A percentile compares a stretch with the other conserved stretches of the same genome.
Conservation (phyloP, 2,797 vertebrate species). For the Eleutherodactylus coqui region DNA sequence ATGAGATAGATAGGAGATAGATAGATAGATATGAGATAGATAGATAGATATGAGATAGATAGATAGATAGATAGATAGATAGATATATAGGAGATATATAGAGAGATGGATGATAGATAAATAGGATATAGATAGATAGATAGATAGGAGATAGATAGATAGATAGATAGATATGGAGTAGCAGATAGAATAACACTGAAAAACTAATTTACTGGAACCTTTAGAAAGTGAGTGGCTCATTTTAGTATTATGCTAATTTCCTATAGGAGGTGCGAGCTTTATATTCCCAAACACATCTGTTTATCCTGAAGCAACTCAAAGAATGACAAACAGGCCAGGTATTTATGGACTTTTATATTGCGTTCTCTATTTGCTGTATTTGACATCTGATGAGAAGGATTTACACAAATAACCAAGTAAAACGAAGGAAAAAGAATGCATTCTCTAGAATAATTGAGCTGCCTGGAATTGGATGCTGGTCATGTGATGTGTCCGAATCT, state of each 20-base stretch:
- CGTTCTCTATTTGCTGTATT: background rate
- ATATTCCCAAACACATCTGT: conserved; percentile 86
- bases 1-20: conserved; percentile 3
- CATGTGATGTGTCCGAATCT: background rate
- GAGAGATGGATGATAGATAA: background rate
- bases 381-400: background rate
- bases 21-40: conserved; percentile 2
- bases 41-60: background rate
- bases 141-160: background rate
- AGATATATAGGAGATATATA: too few species aligned
- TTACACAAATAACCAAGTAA: background rate
- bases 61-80: conserved; percentile 2
- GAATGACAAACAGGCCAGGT: conserved; percentile 85
- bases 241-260: conserved; percentile 62
- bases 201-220: background rate
- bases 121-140: background rate
- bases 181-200: background rate
- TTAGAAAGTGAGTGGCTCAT: background rate
- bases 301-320: conserved; percentile 83
- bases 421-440: background rate
- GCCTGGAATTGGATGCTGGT: background rate
- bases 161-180: background rate
- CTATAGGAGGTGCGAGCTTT: conserved; percentile 86
- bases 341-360: conserved; percentile 46
- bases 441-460: background rate